phyloP scores from a whole-genome alignment of 2,797 vertebrate genomes.

The Lagorchestes hirsutus region DNA sequence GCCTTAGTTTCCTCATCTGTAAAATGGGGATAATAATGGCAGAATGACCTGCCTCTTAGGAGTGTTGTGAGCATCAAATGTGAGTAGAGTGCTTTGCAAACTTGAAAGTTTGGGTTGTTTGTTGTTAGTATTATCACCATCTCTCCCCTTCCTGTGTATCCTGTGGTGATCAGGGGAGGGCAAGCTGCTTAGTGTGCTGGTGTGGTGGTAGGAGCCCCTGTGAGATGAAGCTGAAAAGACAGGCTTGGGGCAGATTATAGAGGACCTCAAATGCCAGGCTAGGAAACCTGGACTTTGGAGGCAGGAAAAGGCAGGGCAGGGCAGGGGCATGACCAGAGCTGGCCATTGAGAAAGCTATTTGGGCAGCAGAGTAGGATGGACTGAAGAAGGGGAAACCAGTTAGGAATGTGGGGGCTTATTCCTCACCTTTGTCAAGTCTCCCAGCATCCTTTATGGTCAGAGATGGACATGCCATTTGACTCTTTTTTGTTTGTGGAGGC shows the following conservation, averaged over 20 bases:
- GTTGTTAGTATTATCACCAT: too few relatives aligned
- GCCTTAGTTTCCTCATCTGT: background rate
- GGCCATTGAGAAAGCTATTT: background rate
- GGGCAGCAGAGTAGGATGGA: background rate
- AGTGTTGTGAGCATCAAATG: background rate
- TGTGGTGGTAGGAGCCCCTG: too few relatives aligned
- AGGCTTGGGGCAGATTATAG: background rate
- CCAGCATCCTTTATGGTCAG: background rate
- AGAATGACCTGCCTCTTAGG: background rate
- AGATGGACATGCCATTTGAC: background rate
- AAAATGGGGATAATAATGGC: background rate
- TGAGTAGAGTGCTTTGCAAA: background rate
- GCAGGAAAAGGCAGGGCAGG: background rate
- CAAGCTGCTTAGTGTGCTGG: background rate
- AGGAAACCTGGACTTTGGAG: background rate
- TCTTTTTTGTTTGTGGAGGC: background rate
- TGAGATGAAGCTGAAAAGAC: background rate
- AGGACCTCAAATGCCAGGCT: background rate
- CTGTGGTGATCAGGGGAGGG: background rate
- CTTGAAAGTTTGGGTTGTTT: background rate
- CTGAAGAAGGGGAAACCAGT: background rate
- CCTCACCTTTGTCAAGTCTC: background rate
- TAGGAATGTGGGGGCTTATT: background rate
- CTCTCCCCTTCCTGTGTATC: background rate
- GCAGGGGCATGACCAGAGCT: background rate